These are phyloP conservation scores for Mirza zaza DNA, from an alignment of 2,113 vertebrate species.

Conservation along the genomic window DNA sequence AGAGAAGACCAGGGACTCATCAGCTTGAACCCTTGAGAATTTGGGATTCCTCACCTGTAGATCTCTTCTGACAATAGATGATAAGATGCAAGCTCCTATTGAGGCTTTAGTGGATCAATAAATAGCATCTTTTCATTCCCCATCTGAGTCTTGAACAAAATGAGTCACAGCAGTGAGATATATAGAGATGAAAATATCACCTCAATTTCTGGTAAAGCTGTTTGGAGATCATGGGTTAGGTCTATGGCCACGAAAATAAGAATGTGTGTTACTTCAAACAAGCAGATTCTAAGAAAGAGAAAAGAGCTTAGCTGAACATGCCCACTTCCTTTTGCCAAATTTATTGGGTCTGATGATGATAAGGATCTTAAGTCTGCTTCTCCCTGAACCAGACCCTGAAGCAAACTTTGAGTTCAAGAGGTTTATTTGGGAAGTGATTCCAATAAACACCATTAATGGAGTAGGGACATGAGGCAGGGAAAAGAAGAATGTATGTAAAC, in stretches of 20 bases:
- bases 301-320: neutral
- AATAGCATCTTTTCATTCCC: neutral
- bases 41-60: neutral
- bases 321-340: neutral
- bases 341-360: neutral
- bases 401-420: neutral
- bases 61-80: neutral
- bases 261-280: neutral
- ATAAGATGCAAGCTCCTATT: neutral
- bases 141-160: neutral
- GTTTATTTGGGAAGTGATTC: conserved; percentile 1
- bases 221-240: neutral
- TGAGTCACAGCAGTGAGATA: neutral
- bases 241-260: neutral
- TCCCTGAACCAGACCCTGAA: neutral
- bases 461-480: neutral
- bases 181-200: neutral
- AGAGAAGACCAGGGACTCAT: neutral
- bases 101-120: neutral
- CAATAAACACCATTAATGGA: neutral
- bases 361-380: neutral
- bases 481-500: neutral
- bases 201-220: neutral
- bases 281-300: neutral
- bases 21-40: neutral